Evolutionary conservation across 2,797 vertebrate genomes (phyloP), one percentile per base, ranked within the genome.

Genomic region (Holocentrus rufus): DNA sequence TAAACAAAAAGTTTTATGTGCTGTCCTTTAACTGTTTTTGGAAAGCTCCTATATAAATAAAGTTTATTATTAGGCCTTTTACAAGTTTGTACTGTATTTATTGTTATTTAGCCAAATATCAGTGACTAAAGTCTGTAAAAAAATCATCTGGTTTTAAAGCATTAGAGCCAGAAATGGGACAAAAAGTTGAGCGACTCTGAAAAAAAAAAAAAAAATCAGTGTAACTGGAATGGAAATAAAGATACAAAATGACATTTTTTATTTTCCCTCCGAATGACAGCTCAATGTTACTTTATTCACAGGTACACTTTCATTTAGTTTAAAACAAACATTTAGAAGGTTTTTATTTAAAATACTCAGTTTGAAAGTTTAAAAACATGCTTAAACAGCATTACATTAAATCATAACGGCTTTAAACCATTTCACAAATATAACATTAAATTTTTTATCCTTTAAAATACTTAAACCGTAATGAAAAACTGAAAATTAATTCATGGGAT

Each of bases 271-370:
- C 86, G 70, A 85, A 74, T 59, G 68, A 85, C 86, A 88, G 73
- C 81, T 86, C 74, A 85, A 84, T 76, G 77, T 87, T 87, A 84
- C 88, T 91, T 92, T 91, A 91, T 90, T 92, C 78, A 90, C 85
- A 89, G 61, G 76, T 72, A 65, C 53, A 57, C 53, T 85, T 89
- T 80, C 76, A 83, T 85, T 69, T 72, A 82, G 22, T 67, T 83
- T 84, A 80, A 90, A 82, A 55, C 15, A 25, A 87, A 79, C 76
- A 85, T 76, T 75, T 79, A 88, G 57, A 87, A 22, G 17, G 50
- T 46, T 67, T 67, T 50, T 44, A 54, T 54, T 88, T 82, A 90
- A 91, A 92, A 91, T 63, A 67, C 13, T 0, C 49, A 78, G 63
- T 60, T 67, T 79, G 55, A 68, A 73, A 70, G 30, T 0, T 68